These are phyloP conservation scores for Microcebus griseorufus DNA, from an alignment of 2,113 vertebrate genomes.

Conservation along the genomic window DNA sequence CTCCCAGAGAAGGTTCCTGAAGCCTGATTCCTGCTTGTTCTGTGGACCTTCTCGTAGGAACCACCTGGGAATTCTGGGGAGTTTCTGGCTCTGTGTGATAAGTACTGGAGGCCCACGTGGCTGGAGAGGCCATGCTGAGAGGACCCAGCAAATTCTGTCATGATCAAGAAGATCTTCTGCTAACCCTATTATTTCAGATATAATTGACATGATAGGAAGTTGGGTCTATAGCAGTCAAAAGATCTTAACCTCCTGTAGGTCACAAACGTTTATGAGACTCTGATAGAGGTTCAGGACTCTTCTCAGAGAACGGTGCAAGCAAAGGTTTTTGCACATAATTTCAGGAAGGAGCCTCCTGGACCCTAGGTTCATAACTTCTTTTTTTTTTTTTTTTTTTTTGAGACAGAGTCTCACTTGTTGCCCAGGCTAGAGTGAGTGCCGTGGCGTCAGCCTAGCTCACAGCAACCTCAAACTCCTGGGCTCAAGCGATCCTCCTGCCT, in stretches of 20 bases:
- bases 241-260: background rate
- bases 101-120: background rate
- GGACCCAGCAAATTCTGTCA: background rate
- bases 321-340: background rate
- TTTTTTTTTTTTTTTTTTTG: too few species aligned
- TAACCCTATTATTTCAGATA: background rate
- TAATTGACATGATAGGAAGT: background rate
- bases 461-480: too few species aligned
- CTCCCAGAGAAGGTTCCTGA: constrained; percentile 33
- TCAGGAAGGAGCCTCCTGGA: background rate
- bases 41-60: background rate
- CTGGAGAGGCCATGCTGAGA: background rate
- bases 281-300: background rate
- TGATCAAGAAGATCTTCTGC: background rate
- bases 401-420: too few species aligned
- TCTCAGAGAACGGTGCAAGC: background rate
- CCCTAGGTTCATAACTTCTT: background rate
- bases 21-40: background rate
- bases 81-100: background rate
- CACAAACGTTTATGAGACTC: background rate
- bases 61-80: background rate
- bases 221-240: background rate
- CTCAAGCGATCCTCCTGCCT: too few species aligned
- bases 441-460: too few species aligned
- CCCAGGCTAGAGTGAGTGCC: too few species aligned